Percentiles rank a stretch among this genome's conserved stretches.
phyloP scores from a whole-genome alignment of 1,140 invertebrate genomes.

The Drosophila cardini region DNA sequence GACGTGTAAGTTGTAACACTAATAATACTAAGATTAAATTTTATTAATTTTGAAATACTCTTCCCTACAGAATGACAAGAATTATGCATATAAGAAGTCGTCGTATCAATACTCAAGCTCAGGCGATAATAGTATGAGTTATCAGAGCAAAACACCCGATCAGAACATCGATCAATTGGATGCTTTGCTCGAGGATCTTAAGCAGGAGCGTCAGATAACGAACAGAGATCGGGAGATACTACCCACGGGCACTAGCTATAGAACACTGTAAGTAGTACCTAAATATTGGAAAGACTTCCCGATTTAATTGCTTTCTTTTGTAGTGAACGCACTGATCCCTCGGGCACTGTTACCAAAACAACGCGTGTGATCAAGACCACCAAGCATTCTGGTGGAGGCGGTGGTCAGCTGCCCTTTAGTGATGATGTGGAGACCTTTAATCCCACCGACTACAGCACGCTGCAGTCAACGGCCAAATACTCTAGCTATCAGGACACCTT shows the following conservation, averaged over 20 bases:
- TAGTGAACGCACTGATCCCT: conserved; percentile 77
- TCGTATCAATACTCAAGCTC: conserved; percentile 80
- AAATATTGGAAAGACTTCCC: not conserved
- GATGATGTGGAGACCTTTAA: conserved; percentile 74
- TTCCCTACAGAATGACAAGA: conserved; percentile 67
- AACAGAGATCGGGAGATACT: conserved; percentile 75
- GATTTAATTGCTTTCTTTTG: not conserved
- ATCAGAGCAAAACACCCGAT: conserved; percentile 74
- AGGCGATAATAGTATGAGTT: conserved; percentile 66
- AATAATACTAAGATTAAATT: not conserved
- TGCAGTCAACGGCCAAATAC: conserved; percentile 74
- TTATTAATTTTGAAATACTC: not conserved
- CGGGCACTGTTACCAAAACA: conserved; percentile 75
- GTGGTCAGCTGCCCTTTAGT: conserved; percentile 51
- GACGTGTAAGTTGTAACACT: conserved; percentile 57
- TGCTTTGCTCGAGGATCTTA: conserved; percentile 86
- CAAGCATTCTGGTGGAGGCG: conserved; percentile 60
- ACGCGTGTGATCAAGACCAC: conserved; percentile 79
- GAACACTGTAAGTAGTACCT: conserved; percentile 65
- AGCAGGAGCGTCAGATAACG: conserved; percentile 84
- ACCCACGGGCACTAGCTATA: conserved; percentile 66
- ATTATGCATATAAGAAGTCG: conserved; percentile 81
- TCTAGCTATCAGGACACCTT: conserved; percentile 65
- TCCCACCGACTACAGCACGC: conserved; percentile 74
- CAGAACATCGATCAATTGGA: conserved; percentile 86